phyloP scores from a whole-genome alignment of 1,140 invertebrate species.

The Lasioglossum albipes region DNA sequence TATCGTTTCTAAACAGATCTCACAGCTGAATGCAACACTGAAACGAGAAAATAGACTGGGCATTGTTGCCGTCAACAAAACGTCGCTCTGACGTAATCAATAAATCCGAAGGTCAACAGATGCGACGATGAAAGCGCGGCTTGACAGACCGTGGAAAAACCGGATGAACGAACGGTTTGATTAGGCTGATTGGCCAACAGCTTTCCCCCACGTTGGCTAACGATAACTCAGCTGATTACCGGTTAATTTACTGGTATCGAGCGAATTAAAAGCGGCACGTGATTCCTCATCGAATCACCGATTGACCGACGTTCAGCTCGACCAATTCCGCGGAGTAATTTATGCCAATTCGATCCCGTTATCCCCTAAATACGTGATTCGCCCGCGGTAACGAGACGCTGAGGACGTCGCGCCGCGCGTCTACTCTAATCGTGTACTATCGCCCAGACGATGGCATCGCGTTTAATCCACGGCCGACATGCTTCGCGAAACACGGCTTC shows the following conservation, averaged over 20 bases:
- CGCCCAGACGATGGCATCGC: slow-evolving; percentile 24
- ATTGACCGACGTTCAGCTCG: slow-evolving; percentile 24
- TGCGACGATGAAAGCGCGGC: not conserved
- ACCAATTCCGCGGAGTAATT: slow-evolving; percentile 38
- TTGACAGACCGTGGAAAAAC: not conserved
- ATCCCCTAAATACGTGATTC: slow-evolving; percentile 25
- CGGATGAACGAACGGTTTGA: not conserved
- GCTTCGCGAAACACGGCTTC: not conserved
- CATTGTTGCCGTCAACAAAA: slow-evolving; percentile 7
- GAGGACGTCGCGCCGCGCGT: not conserved
- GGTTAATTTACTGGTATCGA: slow-evolving; percentile 43
- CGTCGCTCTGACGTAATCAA: not conserved
- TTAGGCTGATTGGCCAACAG: slow-evolving; percentile 10
- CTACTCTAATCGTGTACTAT: slow-evolving; percentile 1
- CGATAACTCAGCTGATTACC: slow-evolving; percentile 38
- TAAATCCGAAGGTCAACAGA: slow-evolving; percentile 22
- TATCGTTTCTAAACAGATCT: slow-evolving; percentile 19
- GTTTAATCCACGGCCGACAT: not conserved
- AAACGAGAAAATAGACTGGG: not conserved
- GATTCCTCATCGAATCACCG: slow-evolving; percentile 56
- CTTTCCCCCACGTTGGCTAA: not conserved
- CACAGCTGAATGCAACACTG: slow-evolving; percentile 21
- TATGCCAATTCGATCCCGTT: slow-evolving; percentile 39
- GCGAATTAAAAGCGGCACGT: slow-evolving; percentile 60
- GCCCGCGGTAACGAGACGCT: slow-evolving; percentile 15